Percentiles rank a stretch among this genome's conserved stretches.
phyloP scores from a whole-genome alignment of 1,140 invertebrate species.

The Bombus balteatus region DNA sequence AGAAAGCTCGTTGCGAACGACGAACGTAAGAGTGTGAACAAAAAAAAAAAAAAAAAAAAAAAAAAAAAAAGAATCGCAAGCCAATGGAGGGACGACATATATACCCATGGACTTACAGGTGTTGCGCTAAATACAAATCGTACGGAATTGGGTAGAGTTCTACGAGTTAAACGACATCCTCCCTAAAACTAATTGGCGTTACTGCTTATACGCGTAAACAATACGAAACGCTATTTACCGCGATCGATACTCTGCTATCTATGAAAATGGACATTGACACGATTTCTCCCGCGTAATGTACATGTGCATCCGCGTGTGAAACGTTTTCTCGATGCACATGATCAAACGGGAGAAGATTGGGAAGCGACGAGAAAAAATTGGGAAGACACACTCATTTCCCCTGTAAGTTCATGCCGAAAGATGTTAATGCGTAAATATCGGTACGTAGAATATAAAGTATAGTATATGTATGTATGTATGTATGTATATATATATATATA shows the following conservation, averaged over 20 bases:
- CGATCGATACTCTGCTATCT: background rate
- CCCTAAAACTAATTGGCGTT: slow-evolving; percentile 8
- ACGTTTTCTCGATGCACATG: background rate
- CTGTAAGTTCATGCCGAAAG: slow-evolving; percentile 54
- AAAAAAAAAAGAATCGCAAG: slow-evolving; percentile 35
- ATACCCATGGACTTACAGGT: slow-evolving; percentile 48
- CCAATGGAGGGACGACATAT: background rate
- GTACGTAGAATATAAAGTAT: background rate
- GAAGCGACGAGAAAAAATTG: background rate
- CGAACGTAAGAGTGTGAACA: background rate
- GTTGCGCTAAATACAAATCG: background rate
- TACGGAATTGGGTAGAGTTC: background rate
- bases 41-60: background rate
- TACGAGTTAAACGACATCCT: background rate
- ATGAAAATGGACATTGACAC: background rate
- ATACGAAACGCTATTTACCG: background rate
- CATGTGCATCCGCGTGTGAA: background rate
- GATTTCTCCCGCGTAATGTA: background rate
- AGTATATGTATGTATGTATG: background rate
- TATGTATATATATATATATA: background rate
- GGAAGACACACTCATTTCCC: slow-evolving; percentile 22
- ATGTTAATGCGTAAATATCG: slow-evolving; percentile 30
- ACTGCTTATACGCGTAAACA: background rate
- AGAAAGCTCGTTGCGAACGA: slow-evolving; percentile 20
- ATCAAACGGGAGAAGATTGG: background rate